These are phyloP conservation scores for Pongo abelii DNA, from an alignment of 2,113 vertebrate species.

Conservation along the genomic window DNA sequence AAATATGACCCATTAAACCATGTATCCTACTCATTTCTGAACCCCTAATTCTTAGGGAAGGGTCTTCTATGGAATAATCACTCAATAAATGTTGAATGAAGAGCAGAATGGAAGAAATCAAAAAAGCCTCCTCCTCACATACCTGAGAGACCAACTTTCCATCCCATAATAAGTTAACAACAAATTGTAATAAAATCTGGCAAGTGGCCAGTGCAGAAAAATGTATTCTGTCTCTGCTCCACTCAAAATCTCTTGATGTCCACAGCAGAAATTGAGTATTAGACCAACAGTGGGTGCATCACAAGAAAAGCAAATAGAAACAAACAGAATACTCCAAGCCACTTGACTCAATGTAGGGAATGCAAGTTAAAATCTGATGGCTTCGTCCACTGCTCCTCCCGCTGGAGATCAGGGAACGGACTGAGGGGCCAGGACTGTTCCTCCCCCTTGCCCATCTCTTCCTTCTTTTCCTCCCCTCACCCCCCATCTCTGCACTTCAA, in stretches of 20 bases:
- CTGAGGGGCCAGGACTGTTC: neutral
- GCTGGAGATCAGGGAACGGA: constrained; percentile 63
- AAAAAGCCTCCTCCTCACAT: constrained; percentile 71
- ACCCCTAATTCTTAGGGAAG: constrained; percentile 18
- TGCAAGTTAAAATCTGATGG: constrained; percentile 81
- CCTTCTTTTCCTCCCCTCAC: neutral
- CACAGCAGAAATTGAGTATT: constrained; percentile 82
- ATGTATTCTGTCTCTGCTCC: constrained; percentile 77
- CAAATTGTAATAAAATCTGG: constrained; percentile 83
- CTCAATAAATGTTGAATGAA: constrained; percentile 24
- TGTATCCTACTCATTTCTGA: neutral
- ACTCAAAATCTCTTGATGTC: constrained; percentile 84
- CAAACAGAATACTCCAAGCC: constrained; percentile 81
- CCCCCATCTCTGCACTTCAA: neutral
- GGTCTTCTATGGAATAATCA: neutral
- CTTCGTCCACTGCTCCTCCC: constrained; percentile 75
- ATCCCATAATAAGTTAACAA: constrained; percentile 83
- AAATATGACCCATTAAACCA: constrained; percentile 27
- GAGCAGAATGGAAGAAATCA: constrained; percentile 78
- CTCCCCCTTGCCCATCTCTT: neutral
- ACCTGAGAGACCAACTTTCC: constrained; percentile 76
- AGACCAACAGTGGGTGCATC: constrained; percentile 80
- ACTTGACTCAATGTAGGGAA: constrained; percentile 79
- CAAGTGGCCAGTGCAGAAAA: constrained; percentile 79
- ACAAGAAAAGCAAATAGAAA: constrained; percentile 84